Base-by-base conservation (phyloP, 2,797 vertebrate genomes). In the Sebastes cheni region DNA sequence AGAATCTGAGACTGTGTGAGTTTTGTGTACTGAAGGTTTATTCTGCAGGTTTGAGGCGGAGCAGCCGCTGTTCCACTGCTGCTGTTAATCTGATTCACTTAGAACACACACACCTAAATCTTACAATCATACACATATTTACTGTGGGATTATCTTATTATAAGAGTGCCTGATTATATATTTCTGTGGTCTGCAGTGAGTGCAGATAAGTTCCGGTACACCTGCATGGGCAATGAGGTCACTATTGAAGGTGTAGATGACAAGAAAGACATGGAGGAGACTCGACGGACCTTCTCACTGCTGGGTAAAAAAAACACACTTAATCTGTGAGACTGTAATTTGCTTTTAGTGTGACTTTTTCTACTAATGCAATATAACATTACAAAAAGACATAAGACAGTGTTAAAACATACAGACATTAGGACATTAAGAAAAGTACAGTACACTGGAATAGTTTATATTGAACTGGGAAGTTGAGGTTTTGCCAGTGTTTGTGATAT, bases 181-280 rank as follows among this genome's bases (percentile, higher is more conserved):
- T 72, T 70, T 7, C 7, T 72, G 72, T 83, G 4, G 67, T 82
- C 29, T 83, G 1, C 75, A 99, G 99, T 93, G 87, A 96, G 90
- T 11, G 98, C 99, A 1, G 97, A 98, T 82, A 90, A 97, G 75
- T 99, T 99, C 91, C 93, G 84, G 77, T 99, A 99, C 87, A 99
- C 98, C 0, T 91, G 94, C 67, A 96, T 97, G 96, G 97, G 98
- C 2, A 96, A 97, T 27, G 96, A 92, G 56, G 93, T 93, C 1
- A 73, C 89, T 16, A 98, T 99, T 34, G 96, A 98, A 75, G 97
- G 98, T 20, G 91, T 99, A 50, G 92, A 98, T 72, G 99, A 99
- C 92, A 88, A 77, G 82, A 96, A 94, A 8, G 96, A 96, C 83
- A 97, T 99, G 97, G 86, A 94, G 55, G 98, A 99, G 89, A 99